Evolutionary conservation across 2,113 vertebrate genomes (phyloP).

Genomic region (Myiopsitta monachus): DNA sequence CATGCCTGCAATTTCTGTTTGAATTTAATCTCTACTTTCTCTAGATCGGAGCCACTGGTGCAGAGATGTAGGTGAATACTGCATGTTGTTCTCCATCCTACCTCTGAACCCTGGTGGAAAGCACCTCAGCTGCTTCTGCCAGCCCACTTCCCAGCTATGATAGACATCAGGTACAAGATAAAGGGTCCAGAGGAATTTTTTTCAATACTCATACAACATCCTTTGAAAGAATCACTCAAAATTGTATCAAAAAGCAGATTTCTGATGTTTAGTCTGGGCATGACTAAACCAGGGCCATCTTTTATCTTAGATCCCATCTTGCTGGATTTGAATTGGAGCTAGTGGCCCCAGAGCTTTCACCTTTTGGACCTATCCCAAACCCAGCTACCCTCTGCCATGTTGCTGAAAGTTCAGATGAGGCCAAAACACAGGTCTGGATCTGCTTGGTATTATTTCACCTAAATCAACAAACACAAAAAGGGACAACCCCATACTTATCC

Average conservation of each 20-base stretch:
- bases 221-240: not conserved
- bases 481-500: not conserved
- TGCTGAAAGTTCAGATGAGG: not conserved
- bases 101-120: not conserved
- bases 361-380: not conserved
- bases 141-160: not conserved
- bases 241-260: not conserved
- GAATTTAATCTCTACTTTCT: not conserved
- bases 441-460: not conserved
- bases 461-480: not conserved
- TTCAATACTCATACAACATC: not conserved
- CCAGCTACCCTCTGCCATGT: fast-evolving
- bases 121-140: not conserved
- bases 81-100: not conserved
- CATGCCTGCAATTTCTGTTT: not conserved
- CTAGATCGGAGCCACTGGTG: not conserved
- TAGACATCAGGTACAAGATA: not conserved
- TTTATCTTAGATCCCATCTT: not conserved
- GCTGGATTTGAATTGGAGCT: not conserved
- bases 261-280: not conserved
- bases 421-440: not conserved
- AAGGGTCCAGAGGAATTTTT: not conserved
- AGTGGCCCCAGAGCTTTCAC: not conserved
- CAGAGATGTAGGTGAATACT: not conserved
- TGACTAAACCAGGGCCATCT: not conserved